phyloP scores from a whole-genome alignment of 1,140 invertebrate species.

The Sminthurides bifidus region DNA sequence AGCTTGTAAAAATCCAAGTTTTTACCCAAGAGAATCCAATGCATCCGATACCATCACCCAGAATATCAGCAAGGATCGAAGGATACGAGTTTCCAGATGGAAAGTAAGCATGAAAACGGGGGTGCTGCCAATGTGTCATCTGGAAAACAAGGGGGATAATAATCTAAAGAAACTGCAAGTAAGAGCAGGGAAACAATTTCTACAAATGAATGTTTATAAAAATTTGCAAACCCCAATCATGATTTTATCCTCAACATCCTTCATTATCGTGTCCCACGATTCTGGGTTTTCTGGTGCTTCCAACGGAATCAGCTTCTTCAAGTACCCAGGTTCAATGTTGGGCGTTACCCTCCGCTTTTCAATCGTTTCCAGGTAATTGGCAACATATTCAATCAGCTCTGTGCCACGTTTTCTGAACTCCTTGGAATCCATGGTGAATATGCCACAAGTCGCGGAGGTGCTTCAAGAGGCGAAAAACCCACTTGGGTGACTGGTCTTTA shows the following conservation, averaged over 20 bases:
- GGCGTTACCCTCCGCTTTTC: conserved; percentile 69
- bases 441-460: too few relatives aligned
- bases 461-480: neutral
- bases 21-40: conserved; percentile 98
- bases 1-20: neutral
- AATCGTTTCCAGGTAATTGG: conserved; percentile 83
- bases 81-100: conserved; percentile 95
- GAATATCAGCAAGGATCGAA: conserved; percentile 95
- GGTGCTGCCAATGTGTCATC: conserved; percentile 98
- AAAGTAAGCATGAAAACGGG: conserved; percentile 97
- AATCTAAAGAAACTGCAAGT: neutral
- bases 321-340: conserved; percentile 81
- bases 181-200: conserved; percentile 1
- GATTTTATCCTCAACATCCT: conserved; percentile 86
- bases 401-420: conserved; percentile 45
- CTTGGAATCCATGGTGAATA: conserved; percentile 38
- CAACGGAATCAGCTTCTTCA: conserved; percentile 64
- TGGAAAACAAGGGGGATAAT: conserved; percentile 35
- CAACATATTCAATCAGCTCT: conserved; percentile 89
- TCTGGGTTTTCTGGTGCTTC: conserved; percentile 79
- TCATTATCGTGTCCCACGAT: conserved; percentile 82
- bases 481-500: too few relatives aligned
- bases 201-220: neutral
- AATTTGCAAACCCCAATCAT: conserved; percentile 73
- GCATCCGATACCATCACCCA: conserved; percentile 87